Conservation (phyloP, 2,888 invertebrate species). For the Archips crataeganus region DNA sequence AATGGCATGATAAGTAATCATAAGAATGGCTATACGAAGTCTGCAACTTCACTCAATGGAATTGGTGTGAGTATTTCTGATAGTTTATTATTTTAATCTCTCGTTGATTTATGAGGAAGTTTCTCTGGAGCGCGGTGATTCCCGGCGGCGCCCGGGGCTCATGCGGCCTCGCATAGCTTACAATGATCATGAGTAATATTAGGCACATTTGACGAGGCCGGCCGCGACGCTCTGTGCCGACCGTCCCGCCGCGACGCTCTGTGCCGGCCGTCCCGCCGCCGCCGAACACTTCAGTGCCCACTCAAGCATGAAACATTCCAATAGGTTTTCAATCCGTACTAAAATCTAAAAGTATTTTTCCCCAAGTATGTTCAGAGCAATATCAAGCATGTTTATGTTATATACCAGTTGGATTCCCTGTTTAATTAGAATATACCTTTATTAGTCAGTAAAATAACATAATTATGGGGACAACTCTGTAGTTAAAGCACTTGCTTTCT, state of each 20-base stretch:
- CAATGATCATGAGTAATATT: background rate
- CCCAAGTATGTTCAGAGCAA: background rate
- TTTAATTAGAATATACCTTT: no score
- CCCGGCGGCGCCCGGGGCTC: background rate
- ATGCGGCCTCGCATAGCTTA: background rate
- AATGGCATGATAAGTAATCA: slow-evolving; percentile 64
- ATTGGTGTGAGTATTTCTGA: slow-evolving; percentile 65
- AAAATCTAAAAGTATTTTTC: background rate
- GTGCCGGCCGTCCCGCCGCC: background rate
- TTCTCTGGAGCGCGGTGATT: slow-evolving; percentile 16
- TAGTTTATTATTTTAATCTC: slow-evolving; percentile 54
- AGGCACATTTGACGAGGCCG: background rate
- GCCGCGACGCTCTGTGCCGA: background rate
- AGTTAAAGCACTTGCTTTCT: no score
- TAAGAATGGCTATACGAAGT: slow-evolving; percentile 68
- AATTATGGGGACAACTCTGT: no score
- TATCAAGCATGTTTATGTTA: background rate
- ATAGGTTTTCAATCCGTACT: background rate
- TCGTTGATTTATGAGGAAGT: slow-evolving; percentile 25
- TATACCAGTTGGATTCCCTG: background rate
- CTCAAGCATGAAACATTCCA: slow-evolving; percentile 28
- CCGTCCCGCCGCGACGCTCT: background rate
- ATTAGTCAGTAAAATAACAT: no score
- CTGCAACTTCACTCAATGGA: slow-evolving; percentile 59
- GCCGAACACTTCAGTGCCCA: background rate